Evolutionary conservation across 2,888 invertebrate genomes (phyloP).

Genomic region (Watsonalla cultraria): DNA sequence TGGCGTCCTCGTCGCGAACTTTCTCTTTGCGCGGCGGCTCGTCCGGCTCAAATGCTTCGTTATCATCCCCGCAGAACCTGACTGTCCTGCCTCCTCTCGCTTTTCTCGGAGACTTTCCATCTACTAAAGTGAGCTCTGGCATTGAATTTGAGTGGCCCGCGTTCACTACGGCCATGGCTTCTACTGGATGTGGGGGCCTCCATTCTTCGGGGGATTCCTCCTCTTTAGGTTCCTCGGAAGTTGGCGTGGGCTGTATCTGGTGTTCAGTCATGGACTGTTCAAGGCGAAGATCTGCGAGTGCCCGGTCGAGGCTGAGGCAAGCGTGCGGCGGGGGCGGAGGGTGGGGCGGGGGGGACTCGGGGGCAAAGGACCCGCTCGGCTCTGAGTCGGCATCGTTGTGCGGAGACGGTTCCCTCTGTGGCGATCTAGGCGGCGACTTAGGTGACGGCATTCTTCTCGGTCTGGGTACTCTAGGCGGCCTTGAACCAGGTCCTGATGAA

Average conservation of each 20-base stretch:
- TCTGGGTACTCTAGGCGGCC: slow-evolving; percentile 80
- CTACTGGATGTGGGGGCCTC: slow-evolving; percentile 73
- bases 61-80: slow-evolving; percentile 69
- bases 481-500: slow-evolving; percentile 85
- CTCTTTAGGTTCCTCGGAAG: slow-evolving; percentile 45
- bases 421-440: slow-evolving; percentile 80
- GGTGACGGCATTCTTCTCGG: slow-evolving; percentile 77
- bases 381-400: slow-evolving; percentile 82
- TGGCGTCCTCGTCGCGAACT: slow-evolving; percentile 80
- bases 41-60: slow-evolving; percentile 69
- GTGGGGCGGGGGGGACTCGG: slow-evolving; percentile 74
- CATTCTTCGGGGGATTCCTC: slow-evolving; percentile 67
- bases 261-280: slow-evolving; percentile 84
- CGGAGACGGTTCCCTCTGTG: slow-evolving; percentile 77
- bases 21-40: slow-evolving; percentile 53
- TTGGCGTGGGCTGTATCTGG: slow-evolving; percentile 80
- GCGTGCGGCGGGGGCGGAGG: slow-evolving; percentile 69
- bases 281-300: slow-evolving; percentile 75
- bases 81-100: slow-evolving; percentile 64
- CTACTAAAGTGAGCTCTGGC: slow-evolving; percentile 72
- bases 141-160: slow-evolving; percentile 75
- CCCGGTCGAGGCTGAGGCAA: slow-evolving; percentile 66
- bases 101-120: slow-evolving; percentile 55
- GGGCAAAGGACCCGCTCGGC: slow-evolving; percentile 74
- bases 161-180: slow-evolving; percentile 71